Conservation (phyloP, 2,888 invertebrate species). For the Hipparchia semele region DNA sequence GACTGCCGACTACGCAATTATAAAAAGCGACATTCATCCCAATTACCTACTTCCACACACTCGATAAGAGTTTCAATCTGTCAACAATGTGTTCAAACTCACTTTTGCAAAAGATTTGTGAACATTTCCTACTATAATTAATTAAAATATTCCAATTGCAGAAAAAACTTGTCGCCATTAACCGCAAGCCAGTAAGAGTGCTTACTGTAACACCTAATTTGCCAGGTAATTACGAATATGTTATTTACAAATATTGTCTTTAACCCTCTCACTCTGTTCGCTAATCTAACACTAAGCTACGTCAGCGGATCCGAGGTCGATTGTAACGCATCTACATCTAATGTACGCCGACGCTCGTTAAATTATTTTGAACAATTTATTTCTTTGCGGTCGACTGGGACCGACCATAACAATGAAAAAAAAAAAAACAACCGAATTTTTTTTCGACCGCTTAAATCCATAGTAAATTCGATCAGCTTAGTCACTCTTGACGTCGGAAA, state of each 20-base stretch:
- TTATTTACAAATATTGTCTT: constrained; percentile 84
- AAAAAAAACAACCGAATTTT: constrained; percentile 61
- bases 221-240: constrained; percentile 79
- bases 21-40: constrained; percentile 1
- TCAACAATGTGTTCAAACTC: neutral
- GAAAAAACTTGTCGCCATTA: constrained; percentile 26
- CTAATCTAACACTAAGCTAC: constrained; percentile 79
- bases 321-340: constrained; percentile 73
- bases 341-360: constrained; percentile 65
- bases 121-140: neutral
- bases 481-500: constrained; percentile 64
- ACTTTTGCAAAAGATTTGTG: neutral
- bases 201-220: constrained; percentile 74
- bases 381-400: constrained; percentile 65
- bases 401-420: constrained; percentile 67
- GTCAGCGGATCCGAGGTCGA: constrained; percentile 76
- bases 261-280: constrained; percentile 83
- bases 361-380: constrained; percentile 67
- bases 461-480: constrained; percentile 83
- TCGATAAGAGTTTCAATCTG: neutral
- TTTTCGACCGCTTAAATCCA: constrained; percentile 77
- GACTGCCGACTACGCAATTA: constrained; percentile 9
- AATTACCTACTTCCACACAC: constrained; percentile 6
- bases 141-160: constrained; percentile 11
- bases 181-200: constrained; percentile 42